A percentile compares a stretch with the other conserved stretches of the same genome.
Evolutionary conservation across 1,140 invertebrate genomes (phyloP).

Genomic region (Zaprionus ghesquierei): DNA sequence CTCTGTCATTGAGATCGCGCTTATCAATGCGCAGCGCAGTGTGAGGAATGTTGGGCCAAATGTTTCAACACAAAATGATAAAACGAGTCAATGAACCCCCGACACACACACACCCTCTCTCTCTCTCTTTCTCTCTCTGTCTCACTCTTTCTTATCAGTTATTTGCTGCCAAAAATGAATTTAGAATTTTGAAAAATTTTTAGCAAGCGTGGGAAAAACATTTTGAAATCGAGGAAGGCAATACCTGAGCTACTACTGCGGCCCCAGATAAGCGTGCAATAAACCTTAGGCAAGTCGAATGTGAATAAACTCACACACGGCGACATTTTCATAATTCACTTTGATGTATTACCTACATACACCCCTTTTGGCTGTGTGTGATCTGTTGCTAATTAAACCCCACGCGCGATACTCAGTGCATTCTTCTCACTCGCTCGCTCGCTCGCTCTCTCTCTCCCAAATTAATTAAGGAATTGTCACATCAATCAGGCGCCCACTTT

Average conservation of each 20-base stretch:
- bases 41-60: slow-evolving; percentile 22
- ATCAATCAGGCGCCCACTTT: slow-evolving; percentile 74
- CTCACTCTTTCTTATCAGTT: slow-evolving; percentile 26
- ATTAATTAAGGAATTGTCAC: slow-evolving; percentile 78
- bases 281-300: slow-evolving; percentile 27
- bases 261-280: slow-evolving; percentile 64
- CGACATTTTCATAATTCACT: slow-evolving; percentile 50
- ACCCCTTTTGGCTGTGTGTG: too few relatives aligned
- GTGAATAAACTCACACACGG: slow-evolving; percentile 74
- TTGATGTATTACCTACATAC: slow-evolving; percentile 77
- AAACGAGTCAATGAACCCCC: slow-evolving; percentile 42
- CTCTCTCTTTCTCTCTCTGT: neutral
- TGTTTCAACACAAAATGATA: slow-evolving; percentile 43
- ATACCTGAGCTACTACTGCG: neutral
- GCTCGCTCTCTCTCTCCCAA: slow-evolving; percentile 48
- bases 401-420: slow-evolving; percentile 14
- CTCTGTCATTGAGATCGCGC: neutral
- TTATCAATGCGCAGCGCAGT: slow-evolving; percentile 35
- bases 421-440: neutral
- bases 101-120: neutral
- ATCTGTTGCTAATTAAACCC: slow-evolving; percentile 11
- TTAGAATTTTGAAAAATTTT: slow-evolving; percentile 14
- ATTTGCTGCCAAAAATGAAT: slow-evolving; percentile 28
- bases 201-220: slow-evolving; percentile 45
- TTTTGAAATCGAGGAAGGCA: neutral